phyloP scores from a whole-genome alignment of 1,140 invertebrate species.

The Plectrocnemia conspersa region DNA sequence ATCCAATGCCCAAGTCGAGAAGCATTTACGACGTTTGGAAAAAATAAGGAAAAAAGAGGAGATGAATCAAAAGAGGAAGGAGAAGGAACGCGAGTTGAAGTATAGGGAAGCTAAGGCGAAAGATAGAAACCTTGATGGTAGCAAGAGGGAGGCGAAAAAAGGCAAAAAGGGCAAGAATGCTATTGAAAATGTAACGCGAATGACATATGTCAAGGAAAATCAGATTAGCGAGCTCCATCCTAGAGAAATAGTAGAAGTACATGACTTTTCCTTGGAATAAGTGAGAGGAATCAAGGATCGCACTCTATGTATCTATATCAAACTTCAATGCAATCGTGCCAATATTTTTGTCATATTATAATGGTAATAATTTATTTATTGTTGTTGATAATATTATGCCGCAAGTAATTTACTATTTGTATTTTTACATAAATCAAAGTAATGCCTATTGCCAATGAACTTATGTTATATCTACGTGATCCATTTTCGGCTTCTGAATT shows the following conservation, averaged over 20 bases:
- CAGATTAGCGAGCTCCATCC: slow-evolving; percentile 49
- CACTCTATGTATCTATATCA: too few relatives aligned
- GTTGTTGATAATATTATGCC: too few relatives aligned
- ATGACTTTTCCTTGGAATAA: slow-evolving; percentile 38
- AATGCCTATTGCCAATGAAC: too few relatives aligned
- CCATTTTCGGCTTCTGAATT: too few relatives aligned
- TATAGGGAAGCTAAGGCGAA: slow-evolving; percentile 24
- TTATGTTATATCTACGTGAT: too few relatives aligned
- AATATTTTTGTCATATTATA: too few relatives aligned
- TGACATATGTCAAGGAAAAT: slow-evolving; percentile 47
- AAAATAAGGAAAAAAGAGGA: slow-evolving; percentile 45
- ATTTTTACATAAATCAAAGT: too few relatives aligned
- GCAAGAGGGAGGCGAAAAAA: slow-evolving; percentile 7
- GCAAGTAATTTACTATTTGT: too few relatives aligned
- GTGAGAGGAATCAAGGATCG: too few relatives aligned
- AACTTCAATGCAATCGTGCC: too few relatives aligned
- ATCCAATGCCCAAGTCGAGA: slow-evolving; percentile 43
- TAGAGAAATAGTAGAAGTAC: slow-evolving; percentile 47
- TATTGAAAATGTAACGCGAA: slow-evolving; percentile 42
- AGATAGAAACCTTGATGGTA: neutral
- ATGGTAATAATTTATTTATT: too few relatives aligned
- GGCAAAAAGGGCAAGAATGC: slow-evolving; percentile 32
- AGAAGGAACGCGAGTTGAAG: slow-evolving; percentile 32
- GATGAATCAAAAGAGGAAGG: slow-evolving; percentile 25
- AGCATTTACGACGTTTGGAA: slow-evolving; percentile 41